Evolutionary conservation across 2,888 invertebrate genomes (phyloP).

Genomic region (Heliconius ismenius): DNA sequence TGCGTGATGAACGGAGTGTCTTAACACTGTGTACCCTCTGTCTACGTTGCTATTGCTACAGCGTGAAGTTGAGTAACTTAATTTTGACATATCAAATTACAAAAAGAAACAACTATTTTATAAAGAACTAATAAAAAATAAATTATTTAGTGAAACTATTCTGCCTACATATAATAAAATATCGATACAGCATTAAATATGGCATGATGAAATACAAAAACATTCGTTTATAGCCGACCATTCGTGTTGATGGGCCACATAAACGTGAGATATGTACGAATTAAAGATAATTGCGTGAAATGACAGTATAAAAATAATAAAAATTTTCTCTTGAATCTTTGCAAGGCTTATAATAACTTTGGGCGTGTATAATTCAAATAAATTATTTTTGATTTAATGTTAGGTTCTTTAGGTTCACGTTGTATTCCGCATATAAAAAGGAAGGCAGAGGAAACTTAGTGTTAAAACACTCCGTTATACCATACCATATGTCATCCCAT

Average conservation of each 20-base stretch:
- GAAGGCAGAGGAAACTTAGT: not conserved
- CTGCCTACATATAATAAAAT: constrained; percentile 5
- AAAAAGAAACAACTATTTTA: not conserved
- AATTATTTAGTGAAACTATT: constrained; percentile 23
- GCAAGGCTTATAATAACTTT: constrained; percentile 61
- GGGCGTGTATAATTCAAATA: constrained; percentile 75
- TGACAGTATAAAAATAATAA: constrained; percentile 69
- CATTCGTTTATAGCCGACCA: constrained; percentile 24
- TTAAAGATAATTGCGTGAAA: constrained; percentile 78
- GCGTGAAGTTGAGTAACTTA: not conserved
- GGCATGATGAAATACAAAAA: constrained; percentile 28
- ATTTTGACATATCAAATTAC: not conserved
- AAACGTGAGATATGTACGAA: constrained; percentile 58
- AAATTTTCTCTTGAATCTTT: constrained; percentile 71
- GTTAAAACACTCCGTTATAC: too few species aligned
- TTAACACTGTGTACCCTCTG: not conserved
- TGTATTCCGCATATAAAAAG: not conserved
- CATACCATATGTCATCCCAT: too few species aligned
- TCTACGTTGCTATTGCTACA: not conserved
- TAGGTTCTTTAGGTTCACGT: not conserved
- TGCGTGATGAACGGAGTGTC: not conserved
- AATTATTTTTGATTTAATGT: constrained; percentile 50
- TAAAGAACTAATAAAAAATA: not conserved
- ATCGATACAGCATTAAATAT: constrained; percentile 31
- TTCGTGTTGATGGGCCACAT: constrained; percentile 31